phyloP scores from a whole-genome alignment of 2,113 vertebrate genomes.

The Tapirus terrestris region DNA sequence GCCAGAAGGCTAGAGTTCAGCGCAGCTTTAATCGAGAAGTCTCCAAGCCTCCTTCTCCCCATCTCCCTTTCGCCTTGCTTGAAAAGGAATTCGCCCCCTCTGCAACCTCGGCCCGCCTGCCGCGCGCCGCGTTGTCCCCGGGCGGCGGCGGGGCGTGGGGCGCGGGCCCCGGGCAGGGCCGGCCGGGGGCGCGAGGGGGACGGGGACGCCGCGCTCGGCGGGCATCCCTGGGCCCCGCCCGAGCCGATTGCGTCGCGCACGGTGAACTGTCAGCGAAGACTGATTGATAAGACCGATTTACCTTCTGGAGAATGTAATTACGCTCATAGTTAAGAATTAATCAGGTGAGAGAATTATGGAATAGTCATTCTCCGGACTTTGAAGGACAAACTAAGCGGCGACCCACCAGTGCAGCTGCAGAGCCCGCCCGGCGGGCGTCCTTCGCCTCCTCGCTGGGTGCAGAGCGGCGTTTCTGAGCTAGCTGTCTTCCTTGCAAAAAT shows the following conservation, averaged over 20 bases:
- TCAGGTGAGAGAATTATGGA: constrained; percentile 87
- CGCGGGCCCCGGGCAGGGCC: not conserved
- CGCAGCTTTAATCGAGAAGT: constrained; percentile 37
- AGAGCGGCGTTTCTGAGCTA: constrained; percentile 37
- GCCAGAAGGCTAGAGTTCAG: constrained; percentile 66
- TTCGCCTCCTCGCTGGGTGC: constrained; percentile 46
- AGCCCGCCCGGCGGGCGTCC: constrained; percentile 56
- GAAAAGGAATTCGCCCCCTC: not conserved
- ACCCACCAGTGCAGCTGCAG: not conserved
- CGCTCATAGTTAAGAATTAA: constrained; percentile 90
- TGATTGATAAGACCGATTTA: constrained; percentile 90
- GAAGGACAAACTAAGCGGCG: constrained; percentile 87
- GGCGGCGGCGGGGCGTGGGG: not conserved
- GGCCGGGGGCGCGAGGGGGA: not conserved
- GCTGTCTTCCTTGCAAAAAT: constrained; percentile 61
- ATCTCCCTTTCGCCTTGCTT: constrained; percentile 2
- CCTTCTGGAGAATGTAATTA: constrained; percentile 90
- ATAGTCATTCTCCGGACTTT: constrained; percentile 87
- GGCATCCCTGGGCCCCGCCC: not conserved
- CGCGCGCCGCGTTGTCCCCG: not conserved
- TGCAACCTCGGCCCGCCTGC: not conserved
- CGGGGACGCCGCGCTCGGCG: not conserved
- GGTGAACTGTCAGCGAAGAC: constrained; percentile 83
- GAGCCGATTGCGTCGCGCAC: constrained; percentile 68
- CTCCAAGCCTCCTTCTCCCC: not conserved